Evolutionary conservation across 2,888 invertebrate species (phyloP).

Genomic region (Tillus elongatus): DNA sequence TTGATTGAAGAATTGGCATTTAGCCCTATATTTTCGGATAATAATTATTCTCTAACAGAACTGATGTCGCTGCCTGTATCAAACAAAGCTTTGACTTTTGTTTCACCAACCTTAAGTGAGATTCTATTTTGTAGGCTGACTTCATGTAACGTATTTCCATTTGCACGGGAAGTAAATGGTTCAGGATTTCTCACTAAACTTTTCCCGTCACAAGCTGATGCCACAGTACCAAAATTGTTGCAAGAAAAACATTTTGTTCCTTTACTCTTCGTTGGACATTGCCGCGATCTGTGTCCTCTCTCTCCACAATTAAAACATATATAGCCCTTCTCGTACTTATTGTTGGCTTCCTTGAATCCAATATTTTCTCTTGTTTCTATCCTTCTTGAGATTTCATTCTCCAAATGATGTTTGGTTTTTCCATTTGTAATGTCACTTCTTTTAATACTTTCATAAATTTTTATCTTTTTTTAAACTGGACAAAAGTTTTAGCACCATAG

Average conservation of each 20-base stretch:
- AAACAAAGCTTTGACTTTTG: constrained; percentile 7
- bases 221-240: not conserved
- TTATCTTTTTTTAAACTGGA: constrained; percentile 7
- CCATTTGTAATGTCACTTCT: not conserved
- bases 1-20: not conserved
- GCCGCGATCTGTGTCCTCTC: constrained; percentile 8
- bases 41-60: constrained; percentile 10
- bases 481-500: constrained; percentile 10
- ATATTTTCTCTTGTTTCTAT: not conserved
- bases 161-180: no score
- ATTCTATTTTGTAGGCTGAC: no score
- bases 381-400: no score
- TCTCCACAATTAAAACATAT: constrained; percentile 12
- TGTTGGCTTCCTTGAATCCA: not conserved
- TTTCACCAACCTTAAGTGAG: not conserved
- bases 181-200: no score
- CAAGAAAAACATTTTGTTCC: not conserved
- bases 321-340: not conserved
- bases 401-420: no score
- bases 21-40: not conserved
- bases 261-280: constrained; percentile 8
- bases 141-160: no score
- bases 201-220: no score
- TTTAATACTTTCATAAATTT: not conserved
- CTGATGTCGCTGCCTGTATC: constrained; percentile 12